phyloP scores from a whole-genome alignment of 2,888 invertebrate genomes.

The Corbicula japonica region DNA sequence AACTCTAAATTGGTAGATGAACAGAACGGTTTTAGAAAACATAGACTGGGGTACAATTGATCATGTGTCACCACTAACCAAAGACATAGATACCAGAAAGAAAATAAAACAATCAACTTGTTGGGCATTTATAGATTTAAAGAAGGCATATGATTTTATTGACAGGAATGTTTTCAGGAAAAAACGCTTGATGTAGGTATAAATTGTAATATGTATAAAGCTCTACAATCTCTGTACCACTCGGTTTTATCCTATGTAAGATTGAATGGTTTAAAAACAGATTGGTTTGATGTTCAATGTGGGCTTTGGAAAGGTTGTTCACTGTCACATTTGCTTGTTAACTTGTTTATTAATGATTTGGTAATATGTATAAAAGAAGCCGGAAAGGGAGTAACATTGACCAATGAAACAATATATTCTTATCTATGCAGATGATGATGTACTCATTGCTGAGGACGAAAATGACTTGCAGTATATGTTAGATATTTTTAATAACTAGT shows the following conservation, averaged over 20 bases:
- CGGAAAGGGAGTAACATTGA: neutral
- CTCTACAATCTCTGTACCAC: constrained; percentile 11
- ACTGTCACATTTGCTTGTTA: constrained; percentile 11
- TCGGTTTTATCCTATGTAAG: constrained; percentile 12
- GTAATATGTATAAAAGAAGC: neutral
- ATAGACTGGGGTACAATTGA: constrained; percentile 8
- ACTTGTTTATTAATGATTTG: constrained; percentile 41
- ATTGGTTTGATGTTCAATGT: constrained; percentile 1
- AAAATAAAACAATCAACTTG: too few species aligned
- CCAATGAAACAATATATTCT: constrained; percentile 4
- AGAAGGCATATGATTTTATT: too few species aligned
- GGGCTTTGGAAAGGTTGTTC: constrained; percentile 2
- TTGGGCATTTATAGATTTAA: too few species aligned
- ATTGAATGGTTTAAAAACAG: constrained; percentile 14
- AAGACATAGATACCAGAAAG: constrained; percentile 18
- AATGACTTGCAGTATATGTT: constrained; percentile 36
- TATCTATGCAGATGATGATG: neutral
- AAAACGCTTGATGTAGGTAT: too few species aligned
- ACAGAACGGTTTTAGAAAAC: constrained; percentile 37
- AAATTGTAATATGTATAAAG: constrained; percentile 7
- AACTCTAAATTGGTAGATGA: constrained; percentile 14
- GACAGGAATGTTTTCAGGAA: too few species aligned
- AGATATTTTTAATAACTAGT: constrained; percentile 31
- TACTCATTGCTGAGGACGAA: constrained; percentile 5
- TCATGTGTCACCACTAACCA: constrained; percentile 19